Evolutionary conservation across 2,113 vertebrate genomes (phyloP).

Genomic region (Passer domesticus): DNA sequence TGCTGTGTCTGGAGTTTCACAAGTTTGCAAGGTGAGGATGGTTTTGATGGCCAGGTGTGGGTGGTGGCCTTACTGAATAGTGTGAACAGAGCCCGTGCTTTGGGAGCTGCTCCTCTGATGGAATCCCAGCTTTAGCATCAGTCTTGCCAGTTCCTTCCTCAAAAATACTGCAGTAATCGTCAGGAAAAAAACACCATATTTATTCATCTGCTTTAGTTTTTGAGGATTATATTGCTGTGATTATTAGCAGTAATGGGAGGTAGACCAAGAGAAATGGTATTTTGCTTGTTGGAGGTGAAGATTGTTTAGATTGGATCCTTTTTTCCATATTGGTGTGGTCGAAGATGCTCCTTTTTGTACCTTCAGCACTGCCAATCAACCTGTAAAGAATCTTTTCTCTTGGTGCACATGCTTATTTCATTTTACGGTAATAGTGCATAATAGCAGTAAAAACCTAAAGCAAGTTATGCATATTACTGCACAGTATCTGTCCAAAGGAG

Average conservation of each 20-base stretch:
- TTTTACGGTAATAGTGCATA: background rate
- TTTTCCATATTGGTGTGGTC: background rate
- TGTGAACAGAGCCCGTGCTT: background rate
- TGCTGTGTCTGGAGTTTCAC: rapidly evolving
- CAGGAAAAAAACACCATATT: rapidly evolving
- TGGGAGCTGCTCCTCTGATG: background rate
- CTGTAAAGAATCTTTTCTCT: background rate
- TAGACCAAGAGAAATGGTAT: rapidly evolving
- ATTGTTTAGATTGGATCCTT: background rate
- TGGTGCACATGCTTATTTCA: rapidly evolving
- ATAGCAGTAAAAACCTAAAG: background rate
- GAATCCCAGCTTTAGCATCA: rapidly evolving
- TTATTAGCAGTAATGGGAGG: background rate
- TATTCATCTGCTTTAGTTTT: background rate
- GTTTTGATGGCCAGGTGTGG: background rate
- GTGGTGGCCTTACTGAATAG: background rate
- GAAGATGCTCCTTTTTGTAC: background rate
- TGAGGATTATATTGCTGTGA: background rate
- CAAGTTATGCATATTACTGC: background rate
- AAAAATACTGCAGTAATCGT: background rate
- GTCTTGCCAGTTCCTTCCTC: background rate
- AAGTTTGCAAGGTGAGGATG: rapidly evolving
- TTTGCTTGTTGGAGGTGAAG: background rate
- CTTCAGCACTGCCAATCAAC: background rate
- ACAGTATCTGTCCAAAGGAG: background rate